Base-by-base conservation (phyloP, 2,113 vertebrate genomes). In the Megaceryle maxima region DNA sequence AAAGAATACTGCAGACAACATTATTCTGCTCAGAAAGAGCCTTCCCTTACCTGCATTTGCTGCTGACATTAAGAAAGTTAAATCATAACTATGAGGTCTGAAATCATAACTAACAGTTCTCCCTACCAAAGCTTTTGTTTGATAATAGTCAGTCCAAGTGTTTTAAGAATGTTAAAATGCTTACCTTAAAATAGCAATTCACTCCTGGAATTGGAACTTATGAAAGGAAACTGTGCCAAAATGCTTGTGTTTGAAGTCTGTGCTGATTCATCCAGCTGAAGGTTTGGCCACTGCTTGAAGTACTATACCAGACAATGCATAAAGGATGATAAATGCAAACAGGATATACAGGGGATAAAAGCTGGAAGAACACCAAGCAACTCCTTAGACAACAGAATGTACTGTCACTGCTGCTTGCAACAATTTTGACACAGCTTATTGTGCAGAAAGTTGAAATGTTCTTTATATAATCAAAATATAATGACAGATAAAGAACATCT, bases 301-400 rank as follows among this genome's bases (percentile, higher is more conserved):
- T 10, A 75, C 35, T 6, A 37, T 9, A 94, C 4, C 44, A 90
- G 62, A 73, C 44, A 94, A 41, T 2, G 14, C 43, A 92, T 33
- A 92, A 82, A 77, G 73, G 46, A 91, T 95, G 69, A 90, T 88
- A 96, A 96, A 96, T 91, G 66, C 35, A 33, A 88, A 77, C 20
- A 82, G 75, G 57, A 69, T 37, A 70, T 21, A 29, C 5, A 57
- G 80, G 64, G 83, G 31, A 64, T 43, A 93, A 70, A 81, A 91
- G 28, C 60, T 97, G 94, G 85, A 94, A 87, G 87, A 59, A 69
- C 88, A 90, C 56, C 85, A 95, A 83, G 75, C 33, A 43, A 16
- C 31, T 57, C 56, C 44, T 87, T 70, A 85, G 59, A 77, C 67
- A 88, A 51, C 20, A 87, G 51, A 90, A 88, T n/a, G 62, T 87